Evolutionary conservation across 1,140 invertebrate species (phyloP), one percentile per base, ranked within the genome.

Genomic region (Akabosia matsudoensis): DNA sequence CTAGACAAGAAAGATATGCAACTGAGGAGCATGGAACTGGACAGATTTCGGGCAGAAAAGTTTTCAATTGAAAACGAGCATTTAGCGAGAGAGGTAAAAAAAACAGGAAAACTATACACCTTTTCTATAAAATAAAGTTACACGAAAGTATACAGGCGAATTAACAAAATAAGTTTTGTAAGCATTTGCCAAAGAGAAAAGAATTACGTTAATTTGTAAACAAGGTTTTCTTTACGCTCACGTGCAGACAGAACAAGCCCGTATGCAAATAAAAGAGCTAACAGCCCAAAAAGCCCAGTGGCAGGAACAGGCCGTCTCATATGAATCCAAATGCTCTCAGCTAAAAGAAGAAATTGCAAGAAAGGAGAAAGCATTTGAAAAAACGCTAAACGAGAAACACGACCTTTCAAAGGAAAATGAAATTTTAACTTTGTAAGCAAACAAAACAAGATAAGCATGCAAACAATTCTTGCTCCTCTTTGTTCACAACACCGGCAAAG

Each of bases 1-100:
- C 73, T 67, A 52, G 75, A 75, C 22, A 76, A 77, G 51, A 75
- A 70, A 28, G 78, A 77, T 33, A 54, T 77, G 16, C 33, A 75
- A 24, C 1, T 26, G 0, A 67, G 30, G n/a, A 67, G 61, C 61
- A 67, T 67, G 61, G 61, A 67, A 22, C 28, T 67, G 4, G 61
- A 67, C 31, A 28, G 61, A 30, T 13, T 67, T 28, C 24, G 30
- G 4, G 61, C 61, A 13, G 61, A 67, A 67, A 67, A 67, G 61
- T 67, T 30, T 67, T 67, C 61, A 2, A 67, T 13, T 13, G 61
- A 67, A 67, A 67, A 67, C 22, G 61, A 67, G 28, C 24, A 67
- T 7, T 67, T 67, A 31, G 61, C 61, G 22, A 28, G n/a, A 31
- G 61, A 67, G 24, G 61, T 67, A 30, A 31, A n/a, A n/a, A n/a